Evolutionary conservation across 2,113 vertebrate genomes (phyloP).

Genomic region (Hippocampus zosterae): DNA sequence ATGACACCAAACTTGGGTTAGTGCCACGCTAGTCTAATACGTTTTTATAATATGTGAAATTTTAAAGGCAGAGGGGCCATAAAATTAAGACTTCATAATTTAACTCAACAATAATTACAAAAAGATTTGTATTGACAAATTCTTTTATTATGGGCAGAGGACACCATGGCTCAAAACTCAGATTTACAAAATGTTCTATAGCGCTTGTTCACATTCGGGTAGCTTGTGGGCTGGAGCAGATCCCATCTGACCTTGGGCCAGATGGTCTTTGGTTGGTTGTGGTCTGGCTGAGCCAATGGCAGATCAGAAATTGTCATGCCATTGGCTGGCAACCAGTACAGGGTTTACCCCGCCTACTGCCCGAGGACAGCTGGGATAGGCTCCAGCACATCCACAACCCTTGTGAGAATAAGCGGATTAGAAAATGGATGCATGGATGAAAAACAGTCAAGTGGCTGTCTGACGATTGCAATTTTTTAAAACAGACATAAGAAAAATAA

Average conservation of each 20-base stretch:
- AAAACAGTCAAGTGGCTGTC: not conserved
- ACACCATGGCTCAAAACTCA: not conserved
- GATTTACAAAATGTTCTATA: not conserved
- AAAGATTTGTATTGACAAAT: not conserved
- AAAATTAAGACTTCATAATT: not conserved
- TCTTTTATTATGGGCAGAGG: not conserved
- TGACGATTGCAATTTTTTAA: not conserved
- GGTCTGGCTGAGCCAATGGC: not conserved
- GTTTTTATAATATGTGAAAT: not conserved
- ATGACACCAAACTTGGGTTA: not conserved
- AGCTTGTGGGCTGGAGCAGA: not conserved
- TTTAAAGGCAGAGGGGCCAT: not conserved
- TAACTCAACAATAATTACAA: not conserved
- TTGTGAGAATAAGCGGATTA: too few relatives aligned
- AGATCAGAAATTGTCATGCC: not conserved
- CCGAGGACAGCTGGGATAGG: too few relatives aligned
- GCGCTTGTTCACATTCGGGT: not conserved
- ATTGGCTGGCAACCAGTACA: not conserved
- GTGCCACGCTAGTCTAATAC: not conserved
- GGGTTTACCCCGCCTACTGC: too few relatives aligned
- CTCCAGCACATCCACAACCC: too few relatives aligned
- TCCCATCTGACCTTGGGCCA: not conserved
- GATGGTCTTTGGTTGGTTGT: not conserved
- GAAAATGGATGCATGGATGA: too few relatives aligned
- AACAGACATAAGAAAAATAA: not conserved